Conservation (phyloP, 2,113 vertebrate species). For the Herpailurus yagouaroundi region DNA sequence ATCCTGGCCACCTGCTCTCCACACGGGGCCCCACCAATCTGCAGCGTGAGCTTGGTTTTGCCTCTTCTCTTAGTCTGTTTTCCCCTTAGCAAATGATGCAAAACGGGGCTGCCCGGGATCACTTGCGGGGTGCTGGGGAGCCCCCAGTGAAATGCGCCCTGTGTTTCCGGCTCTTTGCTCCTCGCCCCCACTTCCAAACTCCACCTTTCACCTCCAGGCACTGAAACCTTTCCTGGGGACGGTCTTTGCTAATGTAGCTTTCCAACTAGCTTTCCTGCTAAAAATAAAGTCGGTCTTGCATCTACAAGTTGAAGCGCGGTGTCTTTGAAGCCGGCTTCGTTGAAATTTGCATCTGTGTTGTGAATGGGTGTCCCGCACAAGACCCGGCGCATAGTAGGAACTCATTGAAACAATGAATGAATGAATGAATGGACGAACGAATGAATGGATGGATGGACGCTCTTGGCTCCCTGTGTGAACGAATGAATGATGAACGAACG, state of each 20-base stretch:
- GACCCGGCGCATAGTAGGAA: neutral
- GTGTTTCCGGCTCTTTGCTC: neutral
- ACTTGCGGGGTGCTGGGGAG: neutral
- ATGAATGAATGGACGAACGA: no score
- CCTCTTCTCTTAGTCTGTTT: neutral
- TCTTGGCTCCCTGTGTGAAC: neutral
- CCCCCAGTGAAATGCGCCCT: no score
- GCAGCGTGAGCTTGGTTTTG: rapidly evolving
- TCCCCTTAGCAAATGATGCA: neutral
- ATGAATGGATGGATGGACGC: neutral
- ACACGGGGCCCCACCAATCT: neutral
- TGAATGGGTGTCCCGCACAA: neutral
- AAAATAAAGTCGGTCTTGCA: neutral
- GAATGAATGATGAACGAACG: neutral
- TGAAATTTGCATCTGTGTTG: neutral
- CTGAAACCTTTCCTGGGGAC: conserved; percentile 61
- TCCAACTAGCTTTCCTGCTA: conserved; percentile 49
- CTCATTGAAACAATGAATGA: neutral
- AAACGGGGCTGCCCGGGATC: rapidly evolving
- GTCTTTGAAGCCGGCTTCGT: neutral
- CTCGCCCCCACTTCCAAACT: neutral
- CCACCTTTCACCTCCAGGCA: neutral
- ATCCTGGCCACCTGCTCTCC: neutral
- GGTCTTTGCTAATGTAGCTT: conserved; percentile 49
- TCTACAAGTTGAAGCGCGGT: neutral